Evolutionary conservation across 1,140 invertebrate species (phyloP).

Genomic region (Cyclargus thomasi): DNA sequence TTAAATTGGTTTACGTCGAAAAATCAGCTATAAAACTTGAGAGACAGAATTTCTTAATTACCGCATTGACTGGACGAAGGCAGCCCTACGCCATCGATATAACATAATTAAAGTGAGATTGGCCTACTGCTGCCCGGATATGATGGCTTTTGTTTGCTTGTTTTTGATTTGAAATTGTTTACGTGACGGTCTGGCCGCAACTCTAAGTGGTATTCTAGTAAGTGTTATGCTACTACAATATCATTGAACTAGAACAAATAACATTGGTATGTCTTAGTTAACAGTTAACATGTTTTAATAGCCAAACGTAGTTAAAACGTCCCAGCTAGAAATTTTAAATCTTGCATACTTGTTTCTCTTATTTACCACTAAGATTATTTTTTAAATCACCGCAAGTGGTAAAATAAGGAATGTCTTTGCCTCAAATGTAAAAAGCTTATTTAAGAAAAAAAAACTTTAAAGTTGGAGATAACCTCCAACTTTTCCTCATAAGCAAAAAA

Average conservation of each 20-base stretch:
- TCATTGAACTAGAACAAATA: not conserved
- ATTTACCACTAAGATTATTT: too few relatives aligned
- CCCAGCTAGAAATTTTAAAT: too few relatives aligned
- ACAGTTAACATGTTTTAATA: too few relatives aligned
- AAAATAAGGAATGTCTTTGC: too few relatives aligned
- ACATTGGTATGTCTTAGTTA: too few relatives aligned
- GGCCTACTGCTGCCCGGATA: constrained; percentile 51
- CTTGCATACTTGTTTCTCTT: too few relatives aligned
- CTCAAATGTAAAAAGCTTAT: too few relatives aligned
- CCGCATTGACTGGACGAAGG: not conserved
- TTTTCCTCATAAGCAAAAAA: not conserved
- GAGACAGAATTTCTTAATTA: not conserved
- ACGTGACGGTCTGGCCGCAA: constrained; percentile 15
- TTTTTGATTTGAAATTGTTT: constrained; percentile 34
- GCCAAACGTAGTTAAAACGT: too few relatives aligned
- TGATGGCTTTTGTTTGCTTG: constrained; percentile 51
- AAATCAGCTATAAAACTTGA: too few relatives aligned
- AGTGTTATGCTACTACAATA: not conserved
- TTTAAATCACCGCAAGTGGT: too few relatives aligned
- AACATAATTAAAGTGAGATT: constrained; percentile 74
- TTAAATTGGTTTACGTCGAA: too few relatives aligned
- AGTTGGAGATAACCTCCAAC: not conserved
- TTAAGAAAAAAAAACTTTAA: too few relatives aligned
- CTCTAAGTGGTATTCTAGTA: not conserved
- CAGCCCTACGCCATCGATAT: constrained; percentile 42